A percentile compares a stretch with the other conserved stretches of the same genome.
Conservation (phyloP, 2,888 invertebrate genomes). For the Eledona agricola region DNA sequence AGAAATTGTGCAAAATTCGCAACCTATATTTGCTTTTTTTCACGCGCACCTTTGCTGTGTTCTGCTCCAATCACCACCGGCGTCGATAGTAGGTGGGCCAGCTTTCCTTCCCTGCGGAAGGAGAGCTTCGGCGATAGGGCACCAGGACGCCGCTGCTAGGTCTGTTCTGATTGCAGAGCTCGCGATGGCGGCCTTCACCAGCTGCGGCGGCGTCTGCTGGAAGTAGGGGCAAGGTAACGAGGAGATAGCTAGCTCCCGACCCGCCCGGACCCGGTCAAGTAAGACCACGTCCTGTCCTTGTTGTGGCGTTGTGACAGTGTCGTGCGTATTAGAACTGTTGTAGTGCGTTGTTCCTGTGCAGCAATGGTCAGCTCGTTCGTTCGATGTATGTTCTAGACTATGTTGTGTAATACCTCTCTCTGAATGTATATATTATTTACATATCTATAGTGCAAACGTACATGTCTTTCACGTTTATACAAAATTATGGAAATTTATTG, state of each 20-base stretch:
- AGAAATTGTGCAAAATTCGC: no score
- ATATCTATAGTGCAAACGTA: conserved; percentile 47
- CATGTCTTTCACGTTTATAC: conserved; percentile 36
- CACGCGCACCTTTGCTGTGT: no score
- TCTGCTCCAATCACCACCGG: conserved; percentile 1
- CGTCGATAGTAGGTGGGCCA: conserved; percentile 31
- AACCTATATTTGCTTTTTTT: no score
- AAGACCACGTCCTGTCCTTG: conserved; percentile 63
- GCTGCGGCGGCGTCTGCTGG: conserved; percentile 69
- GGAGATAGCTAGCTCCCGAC: conserved; percentile 69
- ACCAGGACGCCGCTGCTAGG: conserved; percentile 65
- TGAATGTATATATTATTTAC: no score
- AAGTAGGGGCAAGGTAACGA: conserved; percentile 72
- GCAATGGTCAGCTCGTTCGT: conserved; percentile 63
- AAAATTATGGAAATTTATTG: no score
- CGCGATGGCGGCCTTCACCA: conserved; percentile 61
- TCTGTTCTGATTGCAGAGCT: conserved; percentile 71
- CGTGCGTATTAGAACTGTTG: conserved; percentile 59
- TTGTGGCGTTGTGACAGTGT: conserved; percentile 64
- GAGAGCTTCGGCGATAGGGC: conserved; percentile 24
- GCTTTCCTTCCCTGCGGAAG: conserved; percentile 25
- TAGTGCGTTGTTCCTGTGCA: conserved; percentile 62
- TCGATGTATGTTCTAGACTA: conserved; percentile 64
- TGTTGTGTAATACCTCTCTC: conserved; percentile 52
- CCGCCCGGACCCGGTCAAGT: conserved; percentile 62